Conservation (phyloP, 2,888 invertebrate genomes). For the Crocallis elinguaria region DNA sequence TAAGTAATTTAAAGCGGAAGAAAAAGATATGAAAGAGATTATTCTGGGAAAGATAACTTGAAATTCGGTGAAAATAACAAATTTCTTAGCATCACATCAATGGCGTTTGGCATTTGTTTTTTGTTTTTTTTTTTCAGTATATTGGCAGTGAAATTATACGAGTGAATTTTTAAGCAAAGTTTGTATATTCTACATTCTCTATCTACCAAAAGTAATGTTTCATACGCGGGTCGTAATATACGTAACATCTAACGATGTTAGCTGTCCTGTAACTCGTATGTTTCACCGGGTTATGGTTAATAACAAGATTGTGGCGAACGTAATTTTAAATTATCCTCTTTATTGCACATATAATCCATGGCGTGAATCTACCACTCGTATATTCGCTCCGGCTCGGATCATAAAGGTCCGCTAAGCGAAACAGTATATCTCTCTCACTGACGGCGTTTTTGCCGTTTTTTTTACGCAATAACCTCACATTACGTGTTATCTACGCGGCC, state of each 20-base stretch:
- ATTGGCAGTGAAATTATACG: neutral
- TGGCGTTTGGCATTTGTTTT: no score
- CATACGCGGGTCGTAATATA: slow-evolving; percentile 3
- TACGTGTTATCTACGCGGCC: slow-evolving; percentile 74
- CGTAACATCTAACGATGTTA: slow-evolving; percentile 18
- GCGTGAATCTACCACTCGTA: slow-evolving; percentile 69
- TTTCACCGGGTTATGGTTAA: slow-evolving; percentile 64
- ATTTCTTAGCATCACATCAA: no score
- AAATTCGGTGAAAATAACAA: no score
- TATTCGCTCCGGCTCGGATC: slow-evolving; percentile 68
- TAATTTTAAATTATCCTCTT: slow-evolving; percentile 77
- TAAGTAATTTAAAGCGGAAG: no score
- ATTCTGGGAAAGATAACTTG: no score
- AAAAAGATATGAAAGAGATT: no score
- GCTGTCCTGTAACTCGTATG: slow-evolving; percentile 20
- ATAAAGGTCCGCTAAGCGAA: slow-evolving; percentile 69
- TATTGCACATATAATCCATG: slow-evolving; percentile 73
- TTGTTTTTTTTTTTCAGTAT: neutral
- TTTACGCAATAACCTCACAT: slow-evolving; percentile 77
- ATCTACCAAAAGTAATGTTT: slow-evolving; percentile 3
- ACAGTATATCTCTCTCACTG: slow-evolving; percentile 69
- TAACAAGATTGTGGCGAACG: slow-evolving; percentile 68
- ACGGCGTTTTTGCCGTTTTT: slow-evolving; percentile 76
- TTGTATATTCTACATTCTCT: neutral
- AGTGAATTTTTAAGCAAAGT: neutral